A percentile compares a stretch with the other conserved stretches of the same genome.
Conservation (phyloP, 1,140 invertebrate genomes). For the Leptopilina clavipes region DNA sequence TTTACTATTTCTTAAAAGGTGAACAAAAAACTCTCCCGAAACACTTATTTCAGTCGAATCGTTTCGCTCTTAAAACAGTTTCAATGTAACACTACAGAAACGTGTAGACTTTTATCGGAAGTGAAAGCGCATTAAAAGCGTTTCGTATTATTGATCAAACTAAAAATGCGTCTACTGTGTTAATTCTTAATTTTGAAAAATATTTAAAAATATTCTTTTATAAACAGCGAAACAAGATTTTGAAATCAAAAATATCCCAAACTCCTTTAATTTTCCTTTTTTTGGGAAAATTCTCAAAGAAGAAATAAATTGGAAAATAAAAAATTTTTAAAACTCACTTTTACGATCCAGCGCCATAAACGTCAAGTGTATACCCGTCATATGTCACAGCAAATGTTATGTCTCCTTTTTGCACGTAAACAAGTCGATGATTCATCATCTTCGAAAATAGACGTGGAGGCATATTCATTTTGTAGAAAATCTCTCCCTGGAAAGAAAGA, state of each 20-base stretch:
- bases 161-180: constrained; percentile 2
- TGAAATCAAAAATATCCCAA: no score
- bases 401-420: constrained; percentile 6
- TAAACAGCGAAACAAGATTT: no score
- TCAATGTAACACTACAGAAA: constrained; percentile 11
- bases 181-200: constrained; percentile 8
- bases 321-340: constrained; percentile 2
- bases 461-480: not conserved
- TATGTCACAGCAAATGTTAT: constrained; percentile 1
- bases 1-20: not conserved
- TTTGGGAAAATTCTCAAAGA: no score
- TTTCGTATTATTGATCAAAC: constrained; percentile 29
- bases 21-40: not conserved
- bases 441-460: not conserved
- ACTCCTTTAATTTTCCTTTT: no score
- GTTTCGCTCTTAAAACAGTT: constrained; percentile 22
- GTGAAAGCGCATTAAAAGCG: constrained; percentile 21
- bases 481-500: not conserved
- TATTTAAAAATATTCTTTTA: no score
- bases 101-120: constrained; percentile 18
- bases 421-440: not conserved
- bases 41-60: constrained; percentile 4
- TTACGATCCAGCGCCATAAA: not conserved
- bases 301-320: no score
- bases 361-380: not conserved